phyloP scores from a whole-genome alignment of 2,888 invertebrate species.

The Drosophila stalkeri region DNA sequence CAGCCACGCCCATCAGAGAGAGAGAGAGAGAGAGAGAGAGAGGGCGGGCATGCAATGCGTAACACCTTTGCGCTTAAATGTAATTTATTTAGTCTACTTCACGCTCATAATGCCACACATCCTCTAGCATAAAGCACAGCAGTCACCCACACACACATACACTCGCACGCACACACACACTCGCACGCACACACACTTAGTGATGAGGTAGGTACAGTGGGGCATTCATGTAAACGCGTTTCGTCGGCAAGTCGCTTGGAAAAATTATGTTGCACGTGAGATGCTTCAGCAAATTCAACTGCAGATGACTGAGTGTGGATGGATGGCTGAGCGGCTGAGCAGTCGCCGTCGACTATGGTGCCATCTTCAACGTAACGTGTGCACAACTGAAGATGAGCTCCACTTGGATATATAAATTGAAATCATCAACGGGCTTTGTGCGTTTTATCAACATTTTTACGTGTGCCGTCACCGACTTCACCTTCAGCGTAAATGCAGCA shows the following conservation, averaged over 20 bases:
- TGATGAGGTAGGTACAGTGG: slow-evolving; percentile 7
- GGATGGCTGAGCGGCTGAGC: slow-evolving; percentile 19
- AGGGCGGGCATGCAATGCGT: slow-evolving; percentile 50
- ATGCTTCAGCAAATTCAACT: slow-evolving; percentile 78
- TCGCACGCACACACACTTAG: slow-evolving; percentile 7
- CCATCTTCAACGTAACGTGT: slow-evolving; percentile 47
- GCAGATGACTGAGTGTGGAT: slow-evolving; percentile 44
- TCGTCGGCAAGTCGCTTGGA: slow-evolving; percentile 80
- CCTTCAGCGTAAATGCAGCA: slow-evolving; percentile 59
- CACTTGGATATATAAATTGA: slow-evolving; percentile 81
- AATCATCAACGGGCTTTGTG: slow-evolving; percentile 81
- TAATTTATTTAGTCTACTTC: slow-evolving; percentile 79
- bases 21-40: background rate
- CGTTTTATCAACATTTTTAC: slow-evolving; percentile 81
- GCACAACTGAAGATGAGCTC: slow-evolving; percentile 76
- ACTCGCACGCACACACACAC: slow-evolving; percentile 3
- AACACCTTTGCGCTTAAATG: slow-evolving; percentile 74
- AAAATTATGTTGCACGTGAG: slow-evolving; percentile 84
- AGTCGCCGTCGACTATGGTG: slow-evolving; percentile 10
- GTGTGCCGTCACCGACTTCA: slow-evolving; percentile 65
- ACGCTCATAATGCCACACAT: slow-evolving; percentile 75
- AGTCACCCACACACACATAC: slow-evolving; percentile 23
- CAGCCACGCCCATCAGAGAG: slow-evolving; percentile 35
- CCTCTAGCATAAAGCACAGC: slow-evolving; percentile 40
- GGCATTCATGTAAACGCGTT: slow-evolving; percentile 70